phyloP scores from a whole-genome alignment of 2,888 invertebrate species.

The Macaria notata region DNA sequence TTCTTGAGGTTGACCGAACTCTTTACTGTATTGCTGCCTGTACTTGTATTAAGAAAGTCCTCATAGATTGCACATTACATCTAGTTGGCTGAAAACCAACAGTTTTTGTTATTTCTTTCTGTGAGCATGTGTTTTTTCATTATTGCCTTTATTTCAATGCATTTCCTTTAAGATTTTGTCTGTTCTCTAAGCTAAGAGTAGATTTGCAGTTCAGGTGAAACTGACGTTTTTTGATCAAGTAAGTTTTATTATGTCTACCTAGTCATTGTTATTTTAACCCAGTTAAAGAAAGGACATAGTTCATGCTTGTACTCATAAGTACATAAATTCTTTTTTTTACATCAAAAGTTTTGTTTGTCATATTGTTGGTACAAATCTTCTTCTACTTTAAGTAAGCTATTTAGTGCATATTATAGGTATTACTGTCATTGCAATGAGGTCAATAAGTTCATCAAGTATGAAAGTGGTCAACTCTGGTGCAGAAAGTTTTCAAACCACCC shows the following conservation, averaged over 20 bases:
- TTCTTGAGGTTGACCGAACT: neutral
- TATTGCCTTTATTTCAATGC: conserved; percentile 37
- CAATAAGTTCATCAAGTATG: no score
- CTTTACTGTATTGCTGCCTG: neutral
- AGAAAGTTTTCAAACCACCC: no score
- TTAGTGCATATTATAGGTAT: no score
- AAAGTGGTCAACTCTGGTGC: no score
- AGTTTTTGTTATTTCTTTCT: conserved; percentile 74
- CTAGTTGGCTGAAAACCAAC: conserved; percentile 52
- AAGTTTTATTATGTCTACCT: conserved; percentile 19
- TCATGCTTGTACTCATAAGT: neutral
- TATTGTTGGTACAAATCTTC: no score
- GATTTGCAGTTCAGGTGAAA: neutral
- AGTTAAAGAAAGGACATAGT: neutral
- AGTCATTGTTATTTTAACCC: neutral
- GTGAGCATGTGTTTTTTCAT: conserved; percentile 51
- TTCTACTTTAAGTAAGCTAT: no score
- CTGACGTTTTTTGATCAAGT: conserved; percentile 24
- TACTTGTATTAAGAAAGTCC: conserved; percentile 36
- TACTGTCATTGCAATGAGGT: no score
- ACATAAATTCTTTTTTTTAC: no score
- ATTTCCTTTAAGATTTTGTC: conserved; percentile 42
- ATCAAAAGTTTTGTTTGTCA: no score
- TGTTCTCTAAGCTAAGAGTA: conserved; percentile 9
- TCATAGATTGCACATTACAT: conserved; percentile 50